Conservation (phyloP, 2,888 invertebrate genomes). For the Oscheius sp. region DNA sequence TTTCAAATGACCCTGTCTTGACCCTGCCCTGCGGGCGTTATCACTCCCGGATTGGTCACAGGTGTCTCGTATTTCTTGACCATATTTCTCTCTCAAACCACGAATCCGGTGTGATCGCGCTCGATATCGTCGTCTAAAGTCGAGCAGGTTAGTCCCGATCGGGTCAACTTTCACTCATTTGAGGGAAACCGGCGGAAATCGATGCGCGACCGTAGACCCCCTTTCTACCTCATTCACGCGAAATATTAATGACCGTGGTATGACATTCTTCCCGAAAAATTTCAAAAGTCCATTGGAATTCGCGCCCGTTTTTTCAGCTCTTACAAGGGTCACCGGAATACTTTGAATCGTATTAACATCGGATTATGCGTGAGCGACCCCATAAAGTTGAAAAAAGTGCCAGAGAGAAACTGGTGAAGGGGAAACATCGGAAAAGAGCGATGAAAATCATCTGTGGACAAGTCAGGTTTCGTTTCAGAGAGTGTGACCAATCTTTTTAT, state of each 20-base stretch:
- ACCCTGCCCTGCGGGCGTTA: too few species aligned
- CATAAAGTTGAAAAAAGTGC: slow-evolving; percentile 1
- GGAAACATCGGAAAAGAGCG: neutral
- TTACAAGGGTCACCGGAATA: neutral
- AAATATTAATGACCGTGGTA: neutral
- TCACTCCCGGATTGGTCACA: slow-evolving; percentile 15
- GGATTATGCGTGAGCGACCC: slow-evolving; percentile 4
- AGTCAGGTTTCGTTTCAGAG: too few species aligned
- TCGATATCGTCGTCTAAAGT: slow-evolving; percentile 27
- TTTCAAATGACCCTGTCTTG: neutral
- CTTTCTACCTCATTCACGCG: slow-evolving; percentile 2
- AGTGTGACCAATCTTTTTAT: too few species aligned
- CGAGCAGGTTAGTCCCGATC: slow-evolving; percentile 31
- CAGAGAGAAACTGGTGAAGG: neutral
- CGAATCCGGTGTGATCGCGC: slow-evolving; percentile 30
- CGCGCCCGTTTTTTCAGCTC: neutral
- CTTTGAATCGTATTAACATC: neutral
- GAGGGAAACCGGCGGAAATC: slow-evolving; percentile 30
- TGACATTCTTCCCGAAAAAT: neutral
- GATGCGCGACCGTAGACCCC: slow-evolving; percentile 26
- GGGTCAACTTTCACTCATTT: slow-evolving; percentile 25
- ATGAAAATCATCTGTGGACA: too few species aligned
- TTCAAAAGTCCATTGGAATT: neutral
- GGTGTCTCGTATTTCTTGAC: slow-evolving; percentile 20
- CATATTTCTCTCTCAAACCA: slow-evolving; percentile 18